Evolutionary conservation across 2,113 vertebrate genomes (phyloP), one percentile per base, ranked within the genome.

Genomic region (Euleptes europaea): DNA sequence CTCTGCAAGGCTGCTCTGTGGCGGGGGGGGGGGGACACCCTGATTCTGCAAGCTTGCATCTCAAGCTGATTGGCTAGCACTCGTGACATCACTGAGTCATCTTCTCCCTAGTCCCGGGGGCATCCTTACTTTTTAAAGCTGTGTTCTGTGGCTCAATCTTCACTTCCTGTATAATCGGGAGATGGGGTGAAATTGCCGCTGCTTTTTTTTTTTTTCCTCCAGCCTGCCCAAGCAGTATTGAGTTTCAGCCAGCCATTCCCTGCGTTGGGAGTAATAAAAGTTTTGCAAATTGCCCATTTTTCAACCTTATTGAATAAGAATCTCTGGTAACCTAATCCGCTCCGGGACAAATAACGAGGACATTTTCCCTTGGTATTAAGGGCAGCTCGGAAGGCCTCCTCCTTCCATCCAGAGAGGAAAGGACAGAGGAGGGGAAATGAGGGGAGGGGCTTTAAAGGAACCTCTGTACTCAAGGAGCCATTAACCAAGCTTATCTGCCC

Each of bases 201-300:
- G 49, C 73, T 63, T 63, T 54, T 67, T 49, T 70, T 80, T 71
- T n/a, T n/a, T n/a, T n/a, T n/a, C n/a, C n/a, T 73, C 86, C 19
- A 67, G 70, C 69, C 42, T 78, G 23, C 69, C 51, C 31, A 31
- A 89, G 80, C 63, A 77, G 33, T 65, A 70, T 40, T 84, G 60
- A 84, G 19, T 90, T 86, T 80, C 87, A 86, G 69, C 63, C 78
- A 83, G 49, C 54, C 57, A 75, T 83, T 88, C 86, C 42, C 49
- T 88, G 13, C 57, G 89, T 65, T 84, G 63, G 88, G 63, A 0
- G 0, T 72, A 84, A 82, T 12, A 38, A 87, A 75, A 86, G 19
- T 83, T 89, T 87, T 89, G 51, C 80, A 89, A 90, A 88, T 80
- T 26, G 3, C 40, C 38, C 17, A 2, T 35, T 86, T 92, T 91